These are phyloP conservation scores for Cyrtonyx montezumae DNA, from an alignment of 2,113 vertebrate species.

Conservation along the genomic window DNA sequence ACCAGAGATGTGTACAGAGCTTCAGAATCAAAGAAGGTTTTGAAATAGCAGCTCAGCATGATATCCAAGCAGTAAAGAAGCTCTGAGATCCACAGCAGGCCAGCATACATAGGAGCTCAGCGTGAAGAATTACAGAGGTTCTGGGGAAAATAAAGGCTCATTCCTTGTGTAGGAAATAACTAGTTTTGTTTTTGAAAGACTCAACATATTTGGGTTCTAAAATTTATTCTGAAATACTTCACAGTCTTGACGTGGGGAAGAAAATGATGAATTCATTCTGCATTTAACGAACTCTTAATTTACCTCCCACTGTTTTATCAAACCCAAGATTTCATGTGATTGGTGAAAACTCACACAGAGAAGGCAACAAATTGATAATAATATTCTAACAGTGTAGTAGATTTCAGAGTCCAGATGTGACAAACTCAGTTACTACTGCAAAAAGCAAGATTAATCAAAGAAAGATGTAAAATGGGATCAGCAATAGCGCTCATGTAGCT, in stretches of 20 bases:
- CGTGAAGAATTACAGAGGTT: neutral
- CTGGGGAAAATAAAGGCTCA: neutral
- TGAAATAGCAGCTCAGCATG: neutral
- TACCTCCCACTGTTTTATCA: neutral
- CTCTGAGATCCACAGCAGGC: accelerated
- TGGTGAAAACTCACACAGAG: neutral
- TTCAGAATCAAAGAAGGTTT: neutral
- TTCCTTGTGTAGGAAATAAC: neutral
- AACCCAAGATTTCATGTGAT: neutral
- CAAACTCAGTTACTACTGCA: neutral
- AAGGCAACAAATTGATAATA: neutral
- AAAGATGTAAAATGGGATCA: neutral
- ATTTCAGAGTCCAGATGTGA: neutral
- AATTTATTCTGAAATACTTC: neutral
- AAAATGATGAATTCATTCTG: neutral
- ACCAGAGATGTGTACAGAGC: neutral
- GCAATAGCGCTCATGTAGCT: neutral
- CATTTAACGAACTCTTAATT: neutral
- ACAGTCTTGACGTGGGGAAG: neutral
- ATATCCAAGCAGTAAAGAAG: neutral
- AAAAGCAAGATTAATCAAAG: neutral
- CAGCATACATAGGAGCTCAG: neutral
- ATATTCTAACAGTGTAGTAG: neutral
- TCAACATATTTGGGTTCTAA: neutral
- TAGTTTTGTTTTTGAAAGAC: neutral